Percentiles rank a stretch among this genome's conserved stretches.
Evolutionary conservation across 1,140 invertebrate genomes (phyloP).

Genomic region (Neodiprion virginianus): DNA sequence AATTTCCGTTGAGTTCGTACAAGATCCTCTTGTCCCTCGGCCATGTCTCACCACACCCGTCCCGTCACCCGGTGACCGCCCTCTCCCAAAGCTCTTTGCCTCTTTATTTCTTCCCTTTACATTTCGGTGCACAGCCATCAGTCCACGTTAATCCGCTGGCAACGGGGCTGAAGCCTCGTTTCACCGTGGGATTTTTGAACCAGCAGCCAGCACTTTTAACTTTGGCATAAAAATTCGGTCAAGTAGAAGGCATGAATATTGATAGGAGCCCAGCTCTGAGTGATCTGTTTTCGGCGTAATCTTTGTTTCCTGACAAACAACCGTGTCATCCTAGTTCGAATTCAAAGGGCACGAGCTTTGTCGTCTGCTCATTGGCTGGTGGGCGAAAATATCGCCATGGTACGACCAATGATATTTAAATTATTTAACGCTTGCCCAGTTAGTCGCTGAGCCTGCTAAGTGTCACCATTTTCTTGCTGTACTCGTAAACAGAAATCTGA

Average conservation of each 20-base stretch:
- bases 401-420: too few species aligned
- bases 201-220: neutral
- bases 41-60: neutral
- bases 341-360: too few species aligned
- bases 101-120: too few species aligned
- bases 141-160: neutral
- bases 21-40: neutral
- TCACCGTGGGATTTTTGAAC: neutral
- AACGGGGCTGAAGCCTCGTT: neutral
- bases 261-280: neutral
- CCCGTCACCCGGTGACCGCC: neutral
- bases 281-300: neutral
- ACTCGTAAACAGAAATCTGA: too few species aligned
- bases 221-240: slow-evolving; percentile 9
- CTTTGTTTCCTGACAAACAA: too few species aligned
- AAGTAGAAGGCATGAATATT: slow-evolving; percentile 16
- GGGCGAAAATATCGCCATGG: too few species aligned
- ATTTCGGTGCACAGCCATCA: neutral
- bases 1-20: slow-evolving; percentile 8
- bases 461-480: too few species aligned
- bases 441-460: too few species aligned
- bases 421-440: too few species aligned
- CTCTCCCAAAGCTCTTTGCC: neutral
- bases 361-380: too few species aligned
- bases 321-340: too few species aligned